phyloP scores from a whole-genome alignment of 2,888 invertebrate genomes.

The Drosophila vallismaia region DNA sequence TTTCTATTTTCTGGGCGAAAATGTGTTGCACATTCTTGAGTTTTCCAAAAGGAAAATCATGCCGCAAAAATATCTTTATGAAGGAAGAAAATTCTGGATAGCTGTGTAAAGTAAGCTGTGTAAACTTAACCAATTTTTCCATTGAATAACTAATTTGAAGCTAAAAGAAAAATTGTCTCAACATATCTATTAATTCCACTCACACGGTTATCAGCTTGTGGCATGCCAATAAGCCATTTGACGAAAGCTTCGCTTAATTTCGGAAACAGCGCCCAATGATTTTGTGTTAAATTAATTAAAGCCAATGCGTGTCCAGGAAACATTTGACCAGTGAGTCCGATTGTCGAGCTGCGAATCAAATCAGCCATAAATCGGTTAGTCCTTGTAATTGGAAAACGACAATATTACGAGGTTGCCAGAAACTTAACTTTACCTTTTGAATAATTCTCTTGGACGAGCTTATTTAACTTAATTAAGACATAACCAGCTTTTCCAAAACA shows the following conservation, averaged over 20 bases:
- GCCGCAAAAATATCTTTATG: neutral
- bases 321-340: constrained; percentile 60
- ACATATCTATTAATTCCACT: neutral
- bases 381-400: constrained; percentile 55
- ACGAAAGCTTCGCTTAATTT: constrained; percentile 56
- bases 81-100: neutral
- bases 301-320: constrained; percentile 65
- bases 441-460: neutral
- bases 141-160: neutral
- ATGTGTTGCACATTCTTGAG: constrained; percentile 5
- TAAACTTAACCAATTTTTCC: neutral
- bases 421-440: neutral
- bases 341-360: constrained; percentile 61
- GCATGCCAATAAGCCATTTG: constrained; percentile 73
- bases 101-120: neutral
- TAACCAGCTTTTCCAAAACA: neutral
- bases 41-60: neutral
- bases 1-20: constrained; percentile 10
- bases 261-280: constrained; percentile 74
- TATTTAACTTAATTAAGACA: neutral
- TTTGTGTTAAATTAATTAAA: constrained; percentile 78
- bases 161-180: too few relatives aligned
- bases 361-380: constrained; percentile 61
- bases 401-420: constrained; percentile 24
- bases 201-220: constrained; percentile 28